Conservation (phyloP, 2,797 vertebrate genomes). For the Caiman crocodilus region DNA sequence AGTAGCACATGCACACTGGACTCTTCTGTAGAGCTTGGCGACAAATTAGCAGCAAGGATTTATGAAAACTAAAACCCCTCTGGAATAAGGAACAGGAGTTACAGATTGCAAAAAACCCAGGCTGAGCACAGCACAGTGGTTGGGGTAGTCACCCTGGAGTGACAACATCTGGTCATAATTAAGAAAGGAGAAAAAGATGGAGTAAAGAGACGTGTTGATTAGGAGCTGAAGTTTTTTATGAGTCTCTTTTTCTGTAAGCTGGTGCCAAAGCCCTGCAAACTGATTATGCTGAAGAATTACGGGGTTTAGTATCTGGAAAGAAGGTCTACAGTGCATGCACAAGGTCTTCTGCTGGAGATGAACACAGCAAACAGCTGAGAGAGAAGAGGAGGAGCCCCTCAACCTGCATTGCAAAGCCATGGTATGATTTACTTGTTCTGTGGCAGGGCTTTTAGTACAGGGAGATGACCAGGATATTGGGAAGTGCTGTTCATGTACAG, state of each 20-base stretch:
- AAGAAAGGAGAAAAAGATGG: background rate
- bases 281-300: background rate
- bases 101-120: background rate
- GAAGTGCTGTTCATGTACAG: background rate
- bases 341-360: rapidly evolving
- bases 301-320: background rate
- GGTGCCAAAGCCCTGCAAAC: background rate
- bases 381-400: background rate
- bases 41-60: background rate
- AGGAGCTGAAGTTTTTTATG: background rate
- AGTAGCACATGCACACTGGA: background rate
- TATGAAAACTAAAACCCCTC: background rate
- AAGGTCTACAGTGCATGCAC: background rate
- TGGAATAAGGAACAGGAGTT: rapidly evolving
- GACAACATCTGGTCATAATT: background rate
- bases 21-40: background rate
- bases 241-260: too few relatives aligned
- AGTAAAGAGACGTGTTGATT: background rate
- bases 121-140: rapidly evolving
- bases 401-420: constrained; percentile 20
- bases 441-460: rapidly evolving
- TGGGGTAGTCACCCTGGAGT: background rate
- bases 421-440: constrained; percentile 61
- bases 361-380: background rate
- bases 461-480: rapidly evolving